phyloP scores from a whole-genome alignment of 2,113 vertebrate genomes.

The Gadus macrocephalus region DNA sequence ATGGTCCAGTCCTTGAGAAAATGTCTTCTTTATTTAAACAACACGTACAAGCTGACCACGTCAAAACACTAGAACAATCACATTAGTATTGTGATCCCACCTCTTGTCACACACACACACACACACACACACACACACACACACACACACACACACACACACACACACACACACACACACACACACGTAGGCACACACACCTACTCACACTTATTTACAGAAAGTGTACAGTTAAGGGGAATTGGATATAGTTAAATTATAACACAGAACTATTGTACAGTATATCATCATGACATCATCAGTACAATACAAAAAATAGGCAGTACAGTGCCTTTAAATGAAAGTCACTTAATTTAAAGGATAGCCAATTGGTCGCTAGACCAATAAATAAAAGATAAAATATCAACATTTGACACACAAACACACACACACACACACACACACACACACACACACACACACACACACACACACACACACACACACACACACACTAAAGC shows the following conservation, averaged over 20 bases:
- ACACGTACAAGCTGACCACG: slow-evolving; percentile 84
- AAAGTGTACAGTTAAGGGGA: slow-evolving; percentile 74
- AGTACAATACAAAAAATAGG: slow-evolving; percentile 46
- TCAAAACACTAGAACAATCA: slow-evolving; percentile 83
- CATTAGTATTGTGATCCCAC: slow-evolving; percentile 74
- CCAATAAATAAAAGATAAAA: slow-evolving; percentile 71
- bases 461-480: slow-evolving; percentile 61
- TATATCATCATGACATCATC: slow-evolving; percentile 30
- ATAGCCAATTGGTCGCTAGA: slow-evolving; percentile 74
- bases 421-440: neutral
- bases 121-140: slow-evolving; percentile 53
- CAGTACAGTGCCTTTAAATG: slow-evolving; percentile 74
- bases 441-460: neutral
- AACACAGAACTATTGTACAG: slow-evolving; percentile 74
- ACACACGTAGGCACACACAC: slow-evolving; percentile 26
- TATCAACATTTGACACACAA: slow-evolving; percentile 67
- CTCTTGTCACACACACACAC: slow-evolving; percentile 59
- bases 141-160: slow-evolving; percentile 22
- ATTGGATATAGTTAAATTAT: slow-evolving; percentile 67
- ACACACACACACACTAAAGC: slow-evolving; percentile 52
- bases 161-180: slow-evolving; percentile 61
- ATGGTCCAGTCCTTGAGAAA: slow-evolving; percentile 74
- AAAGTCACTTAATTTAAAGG: slow-evolving; percentile 80
- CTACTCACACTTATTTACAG: slow-evolving; percentile 31
- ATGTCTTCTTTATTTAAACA: slow-evolving; percentile 86